These are phyloP conservation scores for Dascyllus trimaculatus DNA, from an alignment of 2,113 vertebrate species.

Conservation along the genomic window DNA sequence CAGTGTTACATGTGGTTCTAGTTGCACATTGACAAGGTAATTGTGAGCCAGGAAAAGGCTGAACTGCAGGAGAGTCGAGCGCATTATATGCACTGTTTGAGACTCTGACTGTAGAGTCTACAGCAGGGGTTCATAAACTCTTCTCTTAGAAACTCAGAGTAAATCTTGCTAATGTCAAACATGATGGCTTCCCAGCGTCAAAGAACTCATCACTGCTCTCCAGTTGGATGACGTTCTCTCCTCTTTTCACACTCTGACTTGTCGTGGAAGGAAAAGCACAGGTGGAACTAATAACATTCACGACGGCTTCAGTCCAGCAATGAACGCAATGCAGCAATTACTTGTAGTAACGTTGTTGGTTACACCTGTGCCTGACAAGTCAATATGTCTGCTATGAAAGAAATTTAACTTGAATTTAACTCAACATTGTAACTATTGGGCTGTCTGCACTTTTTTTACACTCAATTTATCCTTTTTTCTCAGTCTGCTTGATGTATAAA, in stretches of 20 bases:
- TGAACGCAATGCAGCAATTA: background rate
- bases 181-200: too few species aligned
- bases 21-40: constrained; percentile 1
- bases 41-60: background rate
- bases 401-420: background rate
- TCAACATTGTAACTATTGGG: too few species aligned
- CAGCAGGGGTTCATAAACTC: too few species aligned
- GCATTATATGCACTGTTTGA: background rate
- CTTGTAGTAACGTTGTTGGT: background rate
- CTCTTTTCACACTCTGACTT: background rate
- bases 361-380: background rate
- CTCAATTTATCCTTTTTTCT: too few species aligned
- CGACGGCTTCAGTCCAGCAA: background rate
- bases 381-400: too few species aligned
- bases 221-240: too few species aligned
- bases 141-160: too few species aligned
- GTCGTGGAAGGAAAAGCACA: background rate
- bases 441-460: too few species aligned
- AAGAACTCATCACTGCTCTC: too few species aligned
- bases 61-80: background rate
- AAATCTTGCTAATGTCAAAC: too few species aligned
- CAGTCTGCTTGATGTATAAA: too few species aligned
- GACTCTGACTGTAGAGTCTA: background rate
- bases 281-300: background rate
- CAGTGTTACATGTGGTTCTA: background rate